Base-by-base conservation (phyloP, 2,888 invertebrate genomes). In the Cyclophora punctaria region DNA sequence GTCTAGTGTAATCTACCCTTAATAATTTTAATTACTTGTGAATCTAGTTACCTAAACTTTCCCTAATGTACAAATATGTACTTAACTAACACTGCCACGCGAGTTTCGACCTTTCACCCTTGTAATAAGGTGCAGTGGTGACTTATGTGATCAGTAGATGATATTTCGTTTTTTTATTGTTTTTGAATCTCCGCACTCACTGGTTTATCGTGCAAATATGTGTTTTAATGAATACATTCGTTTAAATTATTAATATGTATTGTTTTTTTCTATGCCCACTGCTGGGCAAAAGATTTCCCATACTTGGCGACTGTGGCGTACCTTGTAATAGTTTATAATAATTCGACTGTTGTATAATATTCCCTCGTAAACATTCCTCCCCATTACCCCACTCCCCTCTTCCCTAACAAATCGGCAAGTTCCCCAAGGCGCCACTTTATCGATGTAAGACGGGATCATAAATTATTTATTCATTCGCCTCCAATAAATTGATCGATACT, bases 171-270 rank as follows among this genome's bases (percentile, higher is more conserved):
- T 57, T n/a, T 20, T 20, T 20, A 66, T 56, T 68, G 63, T 73
- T 62, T 62, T 57, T 20, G 75, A 79, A 78, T 79, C 77, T 78
- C 74, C 61, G 68, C 71, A 73, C 65, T 69, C 67, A 73, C 67
- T 72, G 68, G 77, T 75, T 78, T 67, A 69, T 64, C 52, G 68
- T 67, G 77, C 76, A 78, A 44, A 74, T 64, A 46, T 53, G 56
- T 64, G 53, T 66, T 67, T 65, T 65, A 63, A 65, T 52, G 50
- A 63, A 62, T 59, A 49, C 58, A 64, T 56, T 55, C 59, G 64
- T 61, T 55, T 50, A 49, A 44, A 45, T 33, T 46, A 45, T 48
- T 48, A 43, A 44, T 35, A 56, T 57, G 44, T 51, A 45, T 48
- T 44, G 53, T 50, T 51, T 1, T 20, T 20, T 20, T 20, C 2